These are phyloP conservation scores for Drosophila parabipectinata DNA, from an alignment of 1,140 invertebrate species.

Conservation along the genomic window DNA sequence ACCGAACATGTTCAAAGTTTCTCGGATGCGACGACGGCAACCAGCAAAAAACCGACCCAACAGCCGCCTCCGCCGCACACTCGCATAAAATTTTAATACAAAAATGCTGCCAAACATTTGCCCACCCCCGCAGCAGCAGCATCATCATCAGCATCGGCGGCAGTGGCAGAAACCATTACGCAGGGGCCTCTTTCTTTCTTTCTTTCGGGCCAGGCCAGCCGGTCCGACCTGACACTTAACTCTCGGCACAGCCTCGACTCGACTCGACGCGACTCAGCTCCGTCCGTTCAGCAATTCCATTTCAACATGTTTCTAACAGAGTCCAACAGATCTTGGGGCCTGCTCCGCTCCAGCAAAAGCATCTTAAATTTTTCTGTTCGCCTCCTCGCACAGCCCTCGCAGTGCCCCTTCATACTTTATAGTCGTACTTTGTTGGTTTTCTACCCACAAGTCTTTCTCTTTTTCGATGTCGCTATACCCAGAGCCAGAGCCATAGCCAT, in stretches of 20 bases:
- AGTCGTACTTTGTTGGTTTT: slow-evolving; percentile 83
- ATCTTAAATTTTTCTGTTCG: slow-evolving; percentile 75
- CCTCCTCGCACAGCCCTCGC: slow-evolving; percentile 7
- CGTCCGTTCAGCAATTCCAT: slow-evolving; percentile 74
- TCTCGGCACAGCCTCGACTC: slow-evolving; percentile 21
- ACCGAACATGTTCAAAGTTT: slow-evolving; percentile 78
- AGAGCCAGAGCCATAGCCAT: slow-evolving; percentile 26
- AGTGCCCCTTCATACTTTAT: slow-evolving; percentile 61
- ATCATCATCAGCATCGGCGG: slow-evolving; percentile 12
- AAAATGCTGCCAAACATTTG: slow-evolving; percentile 78
- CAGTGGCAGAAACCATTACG: slow-evolving; percentile 58
- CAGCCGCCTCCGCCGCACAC: slow-evolving; percentile 39
- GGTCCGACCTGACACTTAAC: slow-evolving; percentile 58
- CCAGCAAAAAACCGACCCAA: slow-evolving; percentile 33
- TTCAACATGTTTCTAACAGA: slow-evolving; percentile 74
- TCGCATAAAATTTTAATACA: slow-evolving; percentile 68
- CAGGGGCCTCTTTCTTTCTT: slow-evolving; percentile 48
- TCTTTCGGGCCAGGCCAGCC: slow-evolving; percentile 13
- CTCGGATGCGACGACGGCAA: slow-evolving; percentile 66
- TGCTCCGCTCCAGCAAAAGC: slow-evolving; percentile 71
- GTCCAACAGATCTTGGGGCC: slow-evolving; percentile 67
- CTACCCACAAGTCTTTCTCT: slow-evolving; percentile 82
- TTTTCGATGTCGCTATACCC: slow-evolving; percentile 74
- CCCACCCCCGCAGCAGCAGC: slow-evolving; percentile 50
- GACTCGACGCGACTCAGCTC: slow-evolving; percentile 2